phyloP scores from a whole-genome alignment of 2,888 invertebrate species.

The Atherix ibis region DNA sequence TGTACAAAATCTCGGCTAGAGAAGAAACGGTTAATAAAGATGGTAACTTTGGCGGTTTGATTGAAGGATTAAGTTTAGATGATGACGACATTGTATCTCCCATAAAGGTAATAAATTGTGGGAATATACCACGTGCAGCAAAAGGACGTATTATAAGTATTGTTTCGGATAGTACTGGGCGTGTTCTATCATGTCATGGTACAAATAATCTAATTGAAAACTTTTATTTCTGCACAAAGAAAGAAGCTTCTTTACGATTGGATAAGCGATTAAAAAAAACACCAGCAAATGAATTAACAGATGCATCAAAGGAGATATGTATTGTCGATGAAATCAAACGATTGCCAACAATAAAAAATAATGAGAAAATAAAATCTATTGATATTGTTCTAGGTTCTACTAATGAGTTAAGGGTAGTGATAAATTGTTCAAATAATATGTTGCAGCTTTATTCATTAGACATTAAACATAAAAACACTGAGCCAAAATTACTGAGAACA shows the following conservation, averaged over 20 bases:
- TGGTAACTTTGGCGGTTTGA: slow-evolving; percentile 30
- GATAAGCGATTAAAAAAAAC: slow-evolving; percentile 61
- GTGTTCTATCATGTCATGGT: slow-evolving; percentile 67
- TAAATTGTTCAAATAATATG: slow-evolving; percentile 55
- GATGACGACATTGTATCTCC: slow-evolving; percentile 36
- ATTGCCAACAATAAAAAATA: slow-evolving; percentile 46
- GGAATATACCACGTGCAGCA: slow-evolving; percentile 62
- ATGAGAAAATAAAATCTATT: slow-evolving; percentile 54
- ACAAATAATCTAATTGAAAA: slow-evolving; percentile 67
- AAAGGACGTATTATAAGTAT: slow-evolving; percentile 66
- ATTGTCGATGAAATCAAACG: slow-evolving; percentile 60
- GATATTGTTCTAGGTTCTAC: slow-evolving; percentile 54
- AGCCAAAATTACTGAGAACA: slow-evolving; percentile 44
- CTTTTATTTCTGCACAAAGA: slow-evolving; percentile 61
- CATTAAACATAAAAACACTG: slow-evolving; percentile 35
- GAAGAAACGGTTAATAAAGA: slow-evolving; percentile 36
- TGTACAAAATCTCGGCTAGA: slow-evolving; percentile 59
- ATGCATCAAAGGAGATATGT: slow-evolving; percentile 31
- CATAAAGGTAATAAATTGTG: slow-evolving; percentile 60
- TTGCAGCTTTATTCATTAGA: slow-evolving; percentile 49
- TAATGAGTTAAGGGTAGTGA: slow-evolving; percentile 51
- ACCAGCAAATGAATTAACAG: slow-evolving; percentile 33
- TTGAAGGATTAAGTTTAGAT: slow-evolving; percentile 25
- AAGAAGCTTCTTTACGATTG: slow-evolving; percentile 52
- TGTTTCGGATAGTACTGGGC: slow-evolving; percentile 52